phyloP scores from a whole-genome alignment of 2,888 invertebrate genomes.

The Ferrisia virgata region DNA sequence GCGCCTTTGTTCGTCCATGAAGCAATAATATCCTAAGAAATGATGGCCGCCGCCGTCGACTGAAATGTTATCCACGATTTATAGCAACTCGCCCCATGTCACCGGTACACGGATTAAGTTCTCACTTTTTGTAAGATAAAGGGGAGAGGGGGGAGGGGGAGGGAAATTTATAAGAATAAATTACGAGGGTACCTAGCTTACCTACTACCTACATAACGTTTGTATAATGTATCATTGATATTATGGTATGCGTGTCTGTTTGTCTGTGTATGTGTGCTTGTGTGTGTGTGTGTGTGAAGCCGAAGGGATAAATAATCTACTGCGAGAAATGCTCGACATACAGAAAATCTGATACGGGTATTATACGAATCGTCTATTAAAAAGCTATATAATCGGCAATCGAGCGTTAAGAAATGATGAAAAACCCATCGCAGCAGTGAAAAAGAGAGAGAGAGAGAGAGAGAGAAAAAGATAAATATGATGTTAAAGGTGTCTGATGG shows the following conservation, averaged over 20 bases:
- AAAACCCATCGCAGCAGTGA: background rate
- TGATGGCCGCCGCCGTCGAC: background rate
- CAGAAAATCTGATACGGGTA: background rate
- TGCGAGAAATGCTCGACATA: background rate
- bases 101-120: slow-evolving; percentile 22
- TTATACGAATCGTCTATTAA: slow-evolving; percentile 8
- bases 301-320: background rate
- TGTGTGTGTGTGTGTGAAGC: background rate
- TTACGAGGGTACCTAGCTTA: too few relatives aligned
- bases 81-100: background rate
- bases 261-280: too few relatives aligned
- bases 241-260: too few relatives aligned
- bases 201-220: too few relatives aligned
- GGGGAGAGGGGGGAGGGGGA: background rate
- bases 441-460: background rate
- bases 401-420: background rate
- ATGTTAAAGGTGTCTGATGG: background rate
- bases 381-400: background rate
- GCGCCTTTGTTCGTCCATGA: slow-evolving; percentile 1
- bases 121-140: slow-evolving; percentile 4
- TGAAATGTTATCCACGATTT: background rate
- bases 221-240: too few relatives aligned
- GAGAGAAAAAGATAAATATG: too few relatives aligned
- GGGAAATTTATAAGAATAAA: background rate
- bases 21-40: background rate